Evolutionary conservation across 2,113 vertebrate species (phyloP).

Genomic region (Siniperca knerii): DNA sequence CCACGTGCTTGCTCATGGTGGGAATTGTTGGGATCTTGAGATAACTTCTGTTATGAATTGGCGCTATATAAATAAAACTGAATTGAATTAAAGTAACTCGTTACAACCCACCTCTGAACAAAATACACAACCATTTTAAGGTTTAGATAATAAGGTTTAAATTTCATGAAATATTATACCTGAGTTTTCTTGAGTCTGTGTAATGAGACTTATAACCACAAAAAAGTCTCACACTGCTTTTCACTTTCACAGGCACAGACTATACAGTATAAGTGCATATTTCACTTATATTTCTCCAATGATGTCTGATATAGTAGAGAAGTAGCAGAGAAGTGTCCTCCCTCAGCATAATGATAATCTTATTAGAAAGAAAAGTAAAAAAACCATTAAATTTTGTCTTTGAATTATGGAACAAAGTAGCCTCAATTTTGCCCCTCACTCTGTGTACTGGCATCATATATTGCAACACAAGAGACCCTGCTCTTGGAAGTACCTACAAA

Average conservation of each 20-base stretch:
- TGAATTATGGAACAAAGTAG: constrained; percentile 17
- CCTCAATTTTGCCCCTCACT: neutral
- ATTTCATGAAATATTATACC: neutral
- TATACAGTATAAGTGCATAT: neutral
- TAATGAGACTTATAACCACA: neutral
- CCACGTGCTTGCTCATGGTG: too few species aligned
- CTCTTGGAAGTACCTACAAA: constrained; percentile 14
- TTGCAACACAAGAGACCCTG: neutral
- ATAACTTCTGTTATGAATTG: too few species aligned
- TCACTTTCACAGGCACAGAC: neutral
- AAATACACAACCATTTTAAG: neutral
- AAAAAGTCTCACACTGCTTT: neutral
- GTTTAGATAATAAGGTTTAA: neutral
- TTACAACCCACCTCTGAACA: too few species aligned
- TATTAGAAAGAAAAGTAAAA: constrained; percentile 13
- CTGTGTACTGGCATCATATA: constrained; percentile 2
- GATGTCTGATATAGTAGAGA: neutral
- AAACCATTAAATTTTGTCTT: neutral
- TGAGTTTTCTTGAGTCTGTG: too few species aligned
- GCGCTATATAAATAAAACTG: too few species aligned
- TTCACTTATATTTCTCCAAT: neutral
- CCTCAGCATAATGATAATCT: constrained; percentile 12
- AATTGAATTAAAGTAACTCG: too few species aligned
- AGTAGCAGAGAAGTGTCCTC: constrained; percentile 6
- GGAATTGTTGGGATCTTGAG: too few species aligned